Percentiles rank a stretch among this genome's conserved stretches.
phyloP scores from a whole-genome alignment of 2,888 invertebrate species.

The Cryptocephalus moraei region DNA sequence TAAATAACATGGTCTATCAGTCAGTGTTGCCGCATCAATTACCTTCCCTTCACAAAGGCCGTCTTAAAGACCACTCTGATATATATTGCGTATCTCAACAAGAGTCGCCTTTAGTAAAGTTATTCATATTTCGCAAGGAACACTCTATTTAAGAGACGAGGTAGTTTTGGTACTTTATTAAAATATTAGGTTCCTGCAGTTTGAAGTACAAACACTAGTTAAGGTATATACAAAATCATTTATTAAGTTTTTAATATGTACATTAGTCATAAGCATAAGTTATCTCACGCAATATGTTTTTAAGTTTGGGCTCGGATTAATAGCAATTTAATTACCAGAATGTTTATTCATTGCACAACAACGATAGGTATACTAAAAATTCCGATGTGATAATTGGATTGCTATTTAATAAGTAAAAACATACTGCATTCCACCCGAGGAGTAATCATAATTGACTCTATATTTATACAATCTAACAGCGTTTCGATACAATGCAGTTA shows the following conservation, averaged over 20 bases:
- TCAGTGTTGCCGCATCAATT: too few species aligned
- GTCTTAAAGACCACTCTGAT: too few species aligned
- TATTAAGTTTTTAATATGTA: slow-evolving; percentile 8
- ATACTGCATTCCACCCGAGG: slow-evolving; percentile 5
- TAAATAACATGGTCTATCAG: too few species aligned
- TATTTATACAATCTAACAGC: not conserved
- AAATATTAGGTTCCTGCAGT: too few species aligned
- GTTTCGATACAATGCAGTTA: too few species aligned
- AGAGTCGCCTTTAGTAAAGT: too few species aligned
- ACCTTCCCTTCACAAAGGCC: too few species aligned
- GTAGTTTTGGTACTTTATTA: too few species aligned
- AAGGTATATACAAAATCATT: slow-evolving; percentile 6
- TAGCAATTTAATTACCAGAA: slow-evolving; percentile 9
- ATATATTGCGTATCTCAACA: too few species aligned
- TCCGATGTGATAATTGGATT: slow-evolving; percentile 4
- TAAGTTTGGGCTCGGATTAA: slow-evolving; percentile 10
- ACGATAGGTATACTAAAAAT: slow-evolving; percentile 1
- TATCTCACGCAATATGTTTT: slow-evolving; percentile 8
- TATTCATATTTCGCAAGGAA: too few species aligned
- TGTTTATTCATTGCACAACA: not conserved
- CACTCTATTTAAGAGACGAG: too few species aligned
- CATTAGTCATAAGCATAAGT: slow-evolving; percentile 4
- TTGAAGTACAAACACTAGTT: too few species aligned
- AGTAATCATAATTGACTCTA: slow-evolving; percentile 9
- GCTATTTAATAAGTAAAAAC: slow-evolving; percentile 12